Conservation (phyloP, 2,888 invertebrate species). For the Apoda limacodes region DNA sequence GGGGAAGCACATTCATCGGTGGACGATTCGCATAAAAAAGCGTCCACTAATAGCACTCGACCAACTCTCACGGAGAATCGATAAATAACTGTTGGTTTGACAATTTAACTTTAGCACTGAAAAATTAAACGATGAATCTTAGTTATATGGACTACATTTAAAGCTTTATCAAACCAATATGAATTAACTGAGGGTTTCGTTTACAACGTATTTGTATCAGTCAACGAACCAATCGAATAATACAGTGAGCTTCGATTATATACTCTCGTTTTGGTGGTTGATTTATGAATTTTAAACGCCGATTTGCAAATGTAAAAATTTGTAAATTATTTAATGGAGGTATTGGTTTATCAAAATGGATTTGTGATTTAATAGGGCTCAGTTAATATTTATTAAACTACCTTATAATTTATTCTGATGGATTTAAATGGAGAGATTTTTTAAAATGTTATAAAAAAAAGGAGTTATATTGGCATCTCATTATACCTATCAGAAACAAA, state of each 20-base stretch:
- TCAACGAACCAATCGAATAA: conserved; percentile 2
- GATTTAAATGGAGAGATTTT: too few relatives aligned
- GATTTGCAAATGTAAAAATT: conserved; percentile 45
- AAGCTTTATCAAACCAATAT: conserved; percentile 19
- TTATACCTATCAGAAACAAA: too few relatives aligned
- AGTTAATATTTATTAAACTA: too few relatives aligned
- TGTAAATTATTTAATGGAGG: conserved; percentile 14
- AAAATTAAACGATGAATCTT: conserved; percentile 45
- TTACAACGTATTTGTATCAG: conserved; percentile 24
- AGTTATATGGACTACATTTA: conserved; percentile 33
- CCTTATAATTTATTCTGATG: too few relatives aligned
- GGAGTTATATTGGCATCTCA: too few relatives aligned
- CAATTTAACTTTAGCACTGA: conserved; percentile 44
- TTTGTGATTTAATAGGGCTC: too few relatives aligned
- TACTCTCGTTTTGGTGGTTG: conserved; percentile 27
- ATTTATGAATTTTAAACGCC: conserved; percentile 34
- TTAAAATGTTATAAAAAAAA: too few relatives aligned
- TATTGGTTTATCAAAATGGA: too few relatives aligned
- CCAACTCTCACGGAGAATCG: conserved; percentile 24
- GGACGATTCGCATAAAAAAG: conserved; percentile 5
- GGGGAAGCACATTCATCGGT: conserved; percentile 1
- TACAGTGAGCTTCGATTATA: background rate
- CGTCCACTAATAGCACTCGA: conserved; percentile 11
- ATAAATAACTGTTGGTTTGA: conserved; percentile 40
- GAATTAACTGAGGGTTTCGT: conserved; percentile 25